Percentiles rank a stretch among this genome's conserved stretches.
These are phyloP conservation scores for Leptosomus discolor DNA, from an alignment of 2,113 vertebrate species.

Conservation along the genomic window DNA sequence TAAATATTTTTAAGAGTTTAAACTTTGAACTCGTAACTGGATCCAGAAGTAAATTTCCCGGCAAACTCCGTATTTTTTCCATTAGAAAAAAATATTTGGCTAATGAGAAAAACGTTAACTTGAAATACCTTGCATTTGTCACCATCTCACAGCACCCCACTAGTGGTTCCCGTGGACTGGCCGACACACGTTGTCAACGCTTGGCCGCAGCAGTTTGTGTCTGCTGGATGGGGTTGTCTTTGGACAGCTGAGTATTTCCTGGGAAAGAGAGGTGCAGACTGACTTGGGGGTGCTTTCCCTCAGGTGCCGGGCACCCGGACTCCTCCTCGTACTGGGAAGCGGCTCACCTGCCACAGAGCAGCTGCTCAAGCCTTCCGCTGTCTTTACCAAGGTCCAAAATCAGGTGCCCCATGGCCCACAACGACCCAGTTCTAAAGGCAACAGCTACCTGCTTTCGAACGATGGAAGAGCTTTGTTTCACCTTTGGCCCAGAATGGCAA, in stretches of 20 bases:
- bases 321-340: accelerated
- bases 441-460: neutral
- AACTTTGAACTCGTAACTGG: neutral
- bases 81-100: neutral
- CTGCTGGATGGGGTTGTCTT: neutral
- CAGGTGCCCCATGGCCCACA: neutral
- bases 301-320: neutral
- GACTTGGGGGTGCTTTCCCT: neutral
- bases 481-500: neutral
- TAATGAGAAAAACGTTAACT: neutral
- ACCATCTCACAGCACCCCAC: neutral
- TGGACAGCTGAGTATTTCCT: neutral
- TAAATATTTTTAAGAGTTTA: neutral
- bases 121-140: neutral
- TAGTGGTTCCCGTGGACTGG: neutral
- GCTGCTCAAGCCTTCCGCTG: neutral
- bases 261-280: neutral
- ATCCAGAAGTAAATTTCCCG: neutral
- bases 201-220: neutral
- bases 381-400: neutral
- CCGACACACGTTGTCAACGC: neutral
- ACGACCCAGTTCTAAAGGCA: neutral
- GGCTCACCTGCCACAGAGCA: neutral
- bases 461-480: neutral
- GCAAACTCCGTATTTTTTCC: neutral